Evolutionary conservation across 2,113 vertebrate species (phyloP), one percentile per base, ranked within the genome.

Genomic region (Spea bombifrons): DNA sequence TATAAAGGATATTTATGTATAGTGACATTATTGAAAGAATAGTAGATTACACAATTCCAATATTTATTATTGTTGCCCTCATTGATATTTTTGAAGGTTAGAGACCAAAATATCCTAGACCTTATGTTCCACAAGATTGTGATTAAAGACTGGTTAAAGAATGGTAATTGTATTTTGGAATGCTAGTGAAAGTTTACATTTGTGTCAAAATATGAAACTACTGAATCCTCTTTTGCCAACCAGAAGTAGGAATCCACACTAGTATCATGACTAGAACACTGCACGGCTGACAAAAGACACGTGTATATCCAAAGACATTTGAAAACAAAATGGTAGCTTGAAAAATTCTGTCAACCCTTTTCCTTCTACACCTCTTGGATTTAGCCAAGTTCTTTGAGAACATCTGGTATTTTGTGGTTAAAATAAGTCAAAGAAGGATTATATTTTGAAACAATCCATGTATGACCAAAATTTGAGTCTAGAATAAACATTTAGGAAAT

Each of bases 291-390:
- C 63, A 72, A 30, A 55, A 57, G 66, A 9, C 43, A 66, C 49
- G 57, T 57, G 46, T 72, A 55, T 57, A 72, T 72, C 52, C 12
- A 8, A 68, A 69, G 15, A 61, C 44, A 71, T 78, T 45, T 47
- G 12, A 78, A 78, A 78, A 72, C 68, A 71, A 73, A 61, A 70
- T 77, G 75, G 53, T 72, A 79, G 66, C 76, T 44, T 63, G 70
- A 79, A 65, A 72, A 73, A 55, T 71, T 70, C 43, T 66, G 61
- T 44, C 63, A 66, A 49, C 13, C 50, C 43, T 59, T 65, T 71
- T 63, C 76, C 65, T 65, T 52, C 45, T 45, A 65, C 49, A 79
- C 76, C 59, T 71, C 52, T 8, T 44, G 8, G 9, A 30, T 76
- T 59, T 59, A n/a, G n/a, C 69, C 30, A 63, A 63, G 17, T 65